Base-by-base conservation (phyloP, 2,113 vertebrate species). In the Hyperoodon ampullatus region DNA sequence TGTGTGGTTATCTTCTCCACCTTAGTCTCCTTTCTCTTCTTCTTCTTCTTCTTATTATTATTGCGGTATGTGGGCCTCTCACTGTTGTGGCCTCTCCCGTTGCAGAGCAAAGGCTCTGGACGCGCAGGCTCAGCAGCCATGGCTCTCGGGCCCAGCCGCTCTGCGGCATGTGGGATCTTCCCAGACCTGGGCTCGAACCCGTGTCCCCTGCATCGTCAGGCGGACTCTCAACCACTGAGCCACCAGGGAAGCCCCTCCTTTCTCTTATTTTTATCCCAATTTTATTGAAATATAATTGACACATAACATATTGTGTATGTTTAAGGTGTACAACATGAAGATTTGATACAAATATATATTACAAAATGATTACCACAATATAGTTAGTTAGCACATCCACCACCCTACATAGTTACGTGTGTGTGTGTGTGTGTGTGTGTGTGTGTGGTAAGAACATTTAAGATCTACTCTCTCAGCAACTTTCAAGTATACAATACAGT, bases 1-100 rank as follows among this genome's bases (percentile, higher is more conserved):
- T 96, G 92, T 95, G 89, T 94, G 96, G 97, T 97, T 97, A 96
- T 95, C 72, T 94, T 97, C 30, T 23, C 68, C 42, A 63, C 60
- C 61, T 96, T 63, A 60, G 92, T 88, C 53, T 15, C 39, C 47
- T 88, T 97, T 80, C 96, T 82, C 39, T 80, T 91, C 47, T 12
- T 53, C 4, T 39, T 39, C 4, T 39, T 39, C 4, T 39, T 39
- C 1, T 39, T 39, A 39, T 39, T 39, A 39, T 39, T 39, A 39
- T 39, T 39, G 39, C 39, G 39, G 39, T 39, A 39, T 4, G 39
- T 39, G 39, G 39, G 4, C 39, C 39, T 39, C 39, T 39, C 39
- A 39, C 39, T 39, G 39, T 39, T 39, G 39, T 39, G 39, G 39
- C 39, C 39, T 39, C 39, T 39, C 39, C 39, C 3, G 39, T 39